phyloP scores from a whole-genome alignment of 2,888 invertebrate species.

The Bimastos eiseni region DNA sequence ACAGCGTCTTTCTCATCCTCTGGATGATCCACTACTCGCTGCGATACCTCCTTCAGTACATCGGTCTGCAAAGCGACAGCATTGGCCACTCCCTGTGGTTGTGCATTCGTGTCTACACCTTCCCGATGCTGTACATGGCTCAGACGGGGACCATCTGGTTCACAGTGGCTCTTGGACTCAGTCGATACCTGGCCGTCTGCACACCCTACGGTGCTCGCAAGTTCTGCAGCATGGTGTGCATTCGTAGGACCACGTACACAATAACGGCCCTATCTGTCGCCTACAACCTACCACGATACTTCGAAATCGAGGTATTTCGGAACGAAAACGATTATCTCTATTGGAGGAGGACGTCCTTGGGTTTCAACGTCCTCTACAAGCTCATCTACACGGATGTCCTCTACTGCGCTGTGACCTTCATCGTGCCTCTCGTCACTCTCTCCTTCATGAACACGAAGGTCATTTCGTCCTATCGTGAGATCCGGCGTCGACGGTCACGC shows the following conservation, averaged over 20 bases:
- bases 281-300: constrained; percentile 48
- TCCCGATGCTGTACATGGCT: constrained; percentile 45
- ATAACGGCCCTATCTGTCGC: constrained; percentile 43
- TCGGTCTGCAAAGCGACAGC: neutral
- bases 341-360: constrained; percentile 38
- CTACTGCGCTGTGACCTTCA: constrained; percentile 34
- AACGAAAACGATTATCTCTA: neutral
- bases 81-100: constrained; percentile 31
- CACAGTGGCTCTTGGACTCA: constrained; percentile 44
- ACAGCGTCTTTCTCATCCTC: constrained; percentile 42
- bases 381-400: constrained; percentile 32
- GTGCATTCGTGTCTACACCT: constrained; percentile 41
- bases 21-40: constrained; percentile 43
- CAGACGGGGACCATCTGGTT: constrained; percentile 46
- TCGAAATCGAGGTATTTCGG: constrained; percentile 40
- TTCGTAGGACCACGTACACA: constrained; percentile 39
- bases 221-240: constrained; percentile 42
- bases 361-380: constrained; percentile 19
- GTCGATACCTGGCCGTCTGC: constrained; percentile 46
- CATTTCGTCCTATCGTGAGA: constrained; percentile 27
- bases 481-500: neutral
- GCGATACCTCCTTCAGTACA: constrained; percentile 29
- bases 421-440: constrained; percentile 38
- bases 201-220: constrained; percentile 43
- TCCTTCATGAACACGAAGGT: constrained; percentile 31